phyloP scores from a whole-genome alignment of 2,888 invertebrate genomes.

The Philopedon plagiatum region DNA sequence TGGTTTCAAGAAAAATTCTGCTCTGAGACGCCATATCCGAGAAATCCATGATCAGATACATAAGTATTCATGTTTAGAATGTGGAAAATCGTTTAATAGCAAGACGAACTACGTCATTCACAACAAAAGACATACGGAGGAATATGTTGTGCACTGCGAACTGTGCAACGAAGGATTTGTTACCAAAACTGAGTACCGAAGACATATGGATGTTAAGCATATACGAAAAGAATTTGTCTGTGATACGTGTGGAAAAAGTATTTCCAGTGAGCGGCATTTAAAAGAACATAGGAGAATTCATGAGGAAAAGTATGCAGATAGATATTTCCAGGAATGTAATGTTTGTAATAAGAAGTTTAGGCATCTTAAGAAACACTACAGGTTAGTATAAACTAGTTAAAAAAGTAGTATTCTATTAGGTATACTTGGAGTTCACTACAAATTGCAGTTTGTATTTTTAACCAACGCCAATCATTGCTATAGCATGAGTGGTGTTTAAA shows the following conservation, averaged over 20 bases:
- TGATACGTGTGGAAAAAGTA: constrained; percentile 43
- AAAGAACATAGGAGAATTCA: constrained; percentile 42
- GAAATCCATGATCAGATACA: constrained; percentile 35
- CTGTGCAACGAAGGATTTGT: constrained; percentile 61
- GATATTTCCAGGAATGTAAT: constrained; percentile 44
- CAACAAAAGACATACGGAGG: constrained; percentile 28
- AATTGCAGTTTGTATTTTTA: too few species aligned
- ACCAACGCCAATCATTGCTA: too few species aligned
- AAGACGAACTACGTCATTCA: constrained; percentile 46
- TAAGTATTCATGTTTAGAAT: constrained; percentile 31
- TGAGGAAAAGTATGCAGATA: constrained; percentile 38
- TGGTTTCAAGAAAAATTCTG: constrained; percentile 38
- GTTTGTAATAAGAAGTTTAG: constrained; percentile 48
- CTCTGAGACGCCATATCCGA: constrained; percentile 37
- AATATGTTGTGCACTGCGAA: constrained; percentile 55
- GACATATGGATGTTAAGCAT: constrained; percentile 48
- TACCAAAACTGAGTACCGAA: constrained; percentile 45
- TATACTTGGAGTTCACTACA: too few species aligned
- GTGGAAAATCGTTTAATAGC: constrained; percentile 40
- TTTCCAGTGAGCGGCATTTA: constrained; percentile 43
- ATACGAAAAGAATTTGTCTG: constrained; percentile 41
- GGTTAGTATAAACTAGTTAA: constrained; percentile 10
- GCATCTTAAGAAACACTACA: constrained; percentile 47
- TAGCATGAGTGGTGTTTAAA: too few species aligned
- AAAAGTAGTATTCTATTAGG: not conserved